phyloP scores from a whole-genome alignment of 2,888 invertebrate genomes.

The Drosophila borealis region DNA sequence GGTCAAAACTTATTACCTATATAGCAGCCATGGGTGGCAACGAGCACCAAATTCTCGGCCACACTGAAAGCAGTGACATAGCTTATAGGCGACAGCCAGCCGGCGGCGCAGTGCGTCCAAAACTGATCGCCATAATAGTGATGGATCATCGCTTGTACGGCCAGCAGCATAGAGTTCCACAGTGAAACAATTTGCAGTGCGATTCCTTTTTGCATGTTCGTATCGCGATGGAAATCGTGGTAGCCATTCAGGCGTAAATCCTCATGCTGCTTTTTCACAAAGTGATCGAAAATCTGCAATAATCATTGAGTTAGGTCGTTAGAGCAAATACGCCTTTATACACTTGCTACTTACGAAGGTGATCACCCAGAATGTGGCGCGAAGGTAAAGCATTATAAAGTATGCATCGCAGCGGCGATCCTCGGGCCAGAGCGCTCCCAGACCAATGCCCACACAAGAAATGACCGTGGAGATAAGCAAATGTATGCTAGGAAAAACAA shows the following conservation, averaged over 20 bases:
- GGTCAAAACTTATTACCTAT: constrained; percentile 84
- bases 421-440: constrained; percentile 77
- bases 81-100: constrained; percentile 86
- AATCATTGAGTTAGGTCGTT: constrained; percentile 14
- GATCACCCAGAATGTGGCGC: constrained; percentile 87
- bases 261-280: constrained; percentile 87
- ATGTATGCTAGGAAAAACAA: constrained; percentile 73
- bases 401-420: constrained; percentile 86
- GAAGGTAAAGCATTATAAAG: constrained; percentile 87
- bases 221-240: constrained; percentile 89
- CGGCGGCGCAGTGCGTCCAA: constrained; percentile 85
- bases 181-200: constrained; percentile 88
- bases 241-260: constrained; percentile 88
- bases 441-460: constrained; percentile 80
- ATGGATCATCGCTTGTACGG: constrained; percentile 87
- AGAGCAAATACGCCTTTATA: not conserved
- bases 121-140: constrained; percentile 86
- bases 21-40: constrained; percentile 86
- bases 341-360: constrained; percentile 85
- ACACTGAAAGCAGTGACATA: constrained; percentile 87
- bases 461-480: constrained; percentile 82
- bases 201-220: constrained; percentile 87
- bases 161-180: constrained; percentile 87
- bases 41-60: constrained; percentile 86
- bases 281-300: constrained; percentile 86